A percentile compares a stretch with the other conserved stretches of the same genome.
Evolutionary conservation across 2,797 vertebrate species (phyloP).

Genomic region (Prunella strophiata): DNA sequence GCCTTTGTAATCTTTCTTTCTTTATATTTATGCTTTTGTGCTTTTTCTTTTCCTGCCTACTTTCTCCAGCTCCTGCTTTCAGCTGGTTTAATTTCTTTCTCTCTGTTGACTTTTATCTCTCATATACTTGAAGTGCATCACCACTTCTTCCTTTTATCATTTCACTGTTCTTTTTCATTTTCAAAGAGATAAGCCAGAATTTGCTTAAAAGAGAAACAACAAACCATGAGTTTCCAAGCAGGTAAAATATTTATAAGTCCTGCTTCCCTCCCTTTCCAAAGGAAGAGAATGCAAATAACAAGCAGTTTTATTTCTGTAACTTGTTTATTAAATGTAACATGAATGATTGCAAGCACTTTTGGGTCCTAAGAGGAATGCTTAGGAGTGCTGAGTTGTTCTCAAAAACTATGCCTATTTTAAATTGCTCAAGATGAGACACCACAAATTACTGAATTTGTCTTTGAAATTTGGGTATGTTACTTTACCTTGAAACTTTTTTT

Average conservation of each 20-base stretch:
- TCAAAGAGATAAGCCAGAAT: not conserved
- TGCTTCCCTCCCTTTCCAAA: not conserved
- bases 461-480: not conserved
- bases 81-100: not conserved
- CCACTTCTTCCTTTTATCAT: not conserved
- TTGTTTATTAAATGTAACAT: not conserved
- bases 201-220: not conserved
- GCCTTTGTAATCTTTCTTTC: not conserved
- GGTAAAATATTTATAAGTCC: slow-evolving; percentile 7
- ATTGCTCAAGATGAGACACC: not conserved
- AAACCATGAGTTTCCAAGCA: not conserved
- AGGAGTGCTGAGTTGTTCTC: not conserved
- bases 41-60: not conserved
- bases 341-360: not conserved
- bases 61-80: not conserved
- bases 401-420: not conserved
- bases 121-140: not conserved
- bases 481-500: not conserved
- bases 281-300: not conserved
- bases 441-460: not conserved
- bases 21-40: not conserved
- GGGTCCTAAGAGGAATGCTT: not conserved
- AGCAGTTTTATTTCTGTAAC: not conserved
- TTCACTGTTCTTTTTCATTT: not conserved
- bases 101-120: not conserved